Percentiles rank a stretch among this genome's conserved stretches.
Conservation (phyloP, 1,140 invertebrate species). For the Eupeodes corollae region DNA sequence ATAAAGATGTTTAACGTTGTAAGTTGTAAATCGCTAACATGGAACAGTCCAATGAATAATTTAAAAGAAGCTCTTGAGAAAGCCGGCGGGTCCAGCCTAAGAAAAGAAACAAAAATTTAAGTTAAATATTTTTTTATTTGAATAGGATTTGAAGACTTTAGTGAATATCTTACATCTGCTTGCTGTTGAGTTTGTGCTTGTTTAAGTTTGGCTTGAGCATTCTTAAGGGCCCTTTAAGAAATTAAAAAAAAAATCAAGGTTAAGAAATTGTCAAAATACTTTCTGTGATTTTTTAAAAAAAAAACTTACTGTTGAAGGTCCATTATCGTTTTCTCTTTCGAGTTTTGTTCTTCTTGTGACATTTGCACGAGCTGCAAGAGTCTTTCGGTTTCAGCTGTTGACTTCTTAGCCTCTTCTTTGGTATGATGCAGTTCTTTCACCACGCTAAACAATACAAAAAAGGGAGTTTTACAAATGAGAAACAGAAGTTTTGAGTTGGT, state of each 20-base stretch:
- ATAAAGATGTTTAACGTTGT: background rate
- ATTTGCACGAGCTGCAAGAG: conserved; percentile 85
- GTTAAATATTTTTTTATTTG: conserved; percentile 1
- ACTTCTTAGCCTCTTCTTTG: conserved; percentile 67
- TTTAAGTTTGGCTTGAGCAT: conserved; percentile 73
- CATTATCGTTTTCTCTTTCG: conserved; percentile 88
- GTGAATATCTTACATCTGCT: conserved; percentile 55
- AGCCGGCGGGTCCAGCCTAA: conserved; percentile 74
- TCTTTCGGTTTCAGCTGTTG: conserved; percentile 78
- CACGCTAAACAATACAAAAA: conserved; percentile 19
- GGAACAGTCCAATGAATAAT: conserved; percentile 4
- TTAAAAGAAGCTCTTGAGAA: conserved; percentile 86
- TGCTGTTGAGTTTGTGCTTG: conserved; percentile 64
- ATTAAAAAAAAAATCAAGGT: conserved; percentile 1
- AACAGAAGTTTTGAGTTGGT: background rate
- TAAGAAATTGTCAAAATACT: conserved; percentile 1
- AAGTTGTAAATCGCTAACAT: conserved; percentile 1
- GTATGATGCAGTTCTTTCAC: conserved; percentile 52
- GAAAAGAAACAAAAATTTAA: conserved; percentile 3
- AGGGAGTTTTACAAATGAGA: too few species aligned
- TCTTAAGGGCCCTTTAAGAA: conserved; percentile 64
- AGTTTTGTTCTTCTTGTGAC: conserved; percentile 89
- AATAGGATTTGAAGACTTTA: conserved; percentile 2
- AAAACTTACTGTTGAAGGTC: conserved; percentile 85
- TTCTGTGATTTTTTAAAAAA: background rate